Evolutionary conservation across 2,888 invertebrate species (phyloP), one percentile per base, ranked within the genome.

Genomic region (Notocelia uddmanniana): DNA sequence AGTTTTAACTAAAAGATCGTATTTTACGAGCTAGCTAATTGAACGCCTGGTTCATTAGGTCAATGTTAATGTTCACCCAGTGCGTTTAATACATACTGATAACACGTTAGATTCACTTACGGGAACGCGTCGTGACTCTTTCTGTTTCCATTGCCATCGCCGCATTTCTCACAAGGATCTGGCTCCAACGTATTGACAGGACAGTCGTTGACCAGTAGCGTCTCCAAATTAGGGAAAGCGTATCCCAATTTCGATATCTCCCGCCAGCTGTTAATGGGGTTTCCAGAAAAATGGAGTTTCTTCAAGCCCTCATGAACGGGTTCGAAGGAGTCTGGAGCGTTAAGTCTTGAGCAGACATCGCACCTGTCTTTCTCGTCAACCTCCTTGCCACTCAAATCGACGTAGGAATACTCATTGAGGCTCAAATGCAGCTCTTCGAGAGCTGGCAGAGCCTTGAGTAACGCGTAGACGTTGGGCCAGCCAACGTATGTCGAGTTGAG

Each of bases 351-450:
- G 78, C 93, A 93, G 48, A 85, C 85, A 71, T 92, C 92, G 76
- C 93, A 92, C 58, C 85, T 84, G 68, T 90, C 87, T 66, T 89
- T 90, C 59, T 89, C 89, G 74, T 87, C 84, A 2, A 87, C 81
- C 54, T 91, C 87, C 70, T 88, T 80, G 9, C 90, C 92, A 71
- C 95, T 95, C 57, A 98, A 92, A 71, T 97, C 95, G 50, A 98
- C 97, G 77, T 96, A 95, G 31, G 95, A 95, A 88, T 97, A 98
- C 85, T 97, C 97, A 89, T 99, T 99, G 74, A 98, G 94, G 84
- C 98, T 98, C 81, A 99, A 92, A 90, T 99, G 98, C 76, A 99
- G 94, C 90, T 99, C 99, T 93, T 98, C 97, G 55, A 99, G 94
- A 84, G 96, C 96, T 71, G 96, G 97, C 75, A 97, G 94, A 82